These are phyloP conservation scores for Antennarius striatus DNA, from an alignment of 2,113 vertebrate genomes.

Conservation along the genomic window DNA sequence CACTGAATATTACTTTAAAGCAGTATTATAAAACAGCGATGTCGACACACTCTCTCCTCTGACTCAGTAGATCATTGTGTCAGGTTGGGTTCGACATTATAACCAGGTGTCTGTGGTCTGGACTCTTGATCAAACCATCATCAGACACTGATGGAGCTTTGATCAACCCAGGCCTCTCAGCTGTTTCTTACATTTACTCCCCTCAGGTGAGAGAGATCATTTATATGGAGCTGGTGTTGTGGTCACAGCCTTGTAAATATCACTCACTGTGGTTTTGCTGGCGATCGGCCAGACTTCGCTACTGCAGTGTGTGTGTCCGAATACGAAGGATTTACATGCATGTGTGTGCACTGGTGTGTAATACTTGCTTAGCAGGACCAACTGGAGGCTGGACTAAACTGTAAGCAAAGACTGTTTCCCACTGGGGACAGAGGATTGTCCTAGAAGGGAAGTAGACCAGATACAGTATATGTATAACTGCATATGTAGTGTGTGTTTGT, in stretches of 20 bases:
- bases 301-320: background rate
- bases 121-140: constrained; percentile 12
- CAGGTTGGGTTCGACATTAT: background rate
- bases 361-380: constrained; percentile 16
- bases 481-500: no score
- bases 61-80: background rate
- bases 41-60: background rate
- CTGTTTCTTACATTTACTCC: constrained; percentile 16
- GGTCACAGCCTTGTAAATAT: constrained; percentile 39
- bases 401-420: constrained; percentile 12
- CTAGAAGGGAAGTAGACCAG: constrained; percentile 32
- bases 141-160: constrained; percentile 22
- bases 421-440: constrained; percentile 9
- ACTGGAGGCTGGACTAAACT: constrained; percentile 21
- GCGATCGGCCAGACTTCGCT: constrained; percentile 5
- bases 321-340: background rate
- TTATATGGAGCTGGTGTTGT: constrained; percentile 20
- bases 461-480: constrained; percentile 2
- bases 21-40: no score
- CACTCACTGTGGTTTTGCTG: constrained; percentile 21
- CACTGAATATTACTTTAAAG: no score
- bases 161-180: constrained; percentile 3
- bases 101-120: constrained; percentile 1
- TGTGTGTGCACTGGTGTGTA: constrained; percentile 16
- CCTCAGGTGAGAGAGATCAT: constrained; percentile 23